Percentiles rank a stretch among this genome's conserved stretches.
These are phyloP conservation scores for Coryphaenoides rupestris DNA, from an alignment of 2,113 vertebrate species.

Conservation along the genomic window DNA sequence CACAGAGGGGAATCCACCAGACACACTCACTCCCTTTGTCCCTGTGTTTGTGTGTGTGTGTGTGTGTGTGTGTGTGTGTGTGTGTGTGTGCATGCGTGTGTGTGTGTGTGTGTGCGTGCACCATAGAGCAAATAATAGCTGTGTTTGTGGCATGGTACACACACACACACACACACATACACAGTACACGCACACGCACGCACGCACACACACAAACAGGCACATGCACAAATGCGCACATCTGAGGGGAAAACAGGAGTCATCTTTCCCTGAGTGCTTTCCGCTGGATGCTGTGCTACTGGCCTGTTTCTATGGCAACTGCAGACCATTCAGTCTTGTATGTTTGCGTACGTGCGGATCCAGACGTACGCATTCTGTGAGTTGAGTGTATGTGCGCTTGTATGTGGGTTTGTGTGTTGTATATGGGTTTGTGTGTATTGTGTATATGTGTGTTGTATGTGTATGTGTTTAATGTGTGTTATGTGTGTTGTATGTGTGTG, in stretches of 20 bases:
- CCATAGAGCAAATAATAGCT: not conserved
- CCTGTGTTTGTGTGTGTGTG: not conserved
- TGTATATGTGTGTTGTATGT: not conserved
- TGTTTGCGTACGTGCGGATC: slow-evolving; percentile 18
- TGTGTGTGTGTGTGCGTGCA: slow-evolving; percentile 2
- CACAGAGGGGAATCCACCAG: slow-evolving; percentile 44
- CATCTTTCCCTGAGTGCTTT: slow-evolving; percentile 57
- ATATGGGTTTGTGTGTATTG: not conserved
- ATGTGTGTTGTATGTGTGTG: not conserved
- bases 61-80: slow-evolving; percentile 14
- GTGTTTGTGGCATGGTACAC: slow-evolving; percentile 21
- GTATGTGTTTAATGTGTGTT: not conserved
- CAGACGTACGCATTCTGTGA: not conserved
- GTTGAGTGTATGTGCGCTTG: not conserved
- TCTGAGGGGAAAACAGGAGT: slow-evolving; percentile 60
- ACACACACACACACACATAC: slow-evolving; percentile 14
- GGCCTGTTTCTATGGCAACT: slow-evolving; percentile 73
- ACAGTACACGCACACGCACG: slow-evolving; percentile 32
- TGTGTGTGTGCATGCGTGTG: not conserved
- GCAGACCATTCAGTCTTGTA: slow-evolving; percentile 58
- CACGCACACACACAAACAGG: slow-evolving; percentile 34
- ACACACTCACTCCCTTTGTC: not conserved
- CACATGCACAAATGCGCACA: slow-evolving; percentile 37
- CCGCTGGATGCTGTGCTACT: slow-evolving; percentile 64
- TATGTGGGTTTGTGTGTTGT: not conserved